Evolutionary conservation across 2,113 vertebrate genomes (phyloP).

Genomic region (Apus apus): DNA sequence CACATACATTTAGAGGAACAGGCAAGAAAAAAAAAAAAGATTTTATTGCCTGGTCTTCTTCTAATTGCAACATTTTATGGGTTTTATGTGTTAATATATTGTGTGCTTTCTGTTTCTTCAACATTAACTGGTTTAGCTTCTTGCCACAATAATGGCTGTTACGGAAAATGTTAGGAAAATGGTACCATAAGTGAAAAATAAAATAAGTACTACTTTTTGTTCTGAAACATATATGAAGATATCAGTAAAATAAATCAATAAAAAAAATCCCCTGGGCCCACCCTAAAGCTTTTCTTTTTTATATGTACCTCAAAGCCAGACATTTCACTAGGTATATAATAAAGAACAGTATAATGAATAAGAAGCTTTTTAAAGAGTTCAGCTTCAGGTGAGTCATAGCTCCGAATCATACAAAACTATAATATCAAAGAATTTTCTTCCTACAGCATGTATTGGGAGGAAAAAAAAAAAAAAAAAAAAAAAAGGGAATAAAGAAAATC

Average conservation of each 20-base stretch:
- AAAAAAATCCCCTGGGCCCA: background rate
- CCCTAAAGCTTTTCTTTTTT: background rate
- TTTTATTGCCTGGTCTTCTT: conserved; percentile 33
- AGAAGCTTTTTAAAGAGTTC: conserved; percentile 4
- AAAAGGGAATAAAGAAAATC: background rate
- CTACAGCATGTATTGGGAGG: background rate
- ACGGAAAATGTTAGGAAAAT: background rate
- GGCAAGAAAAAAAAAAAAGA: background rate
- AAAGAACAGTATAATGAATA: background rate
- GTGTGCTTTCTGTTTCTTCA: conserved; percentile 5
- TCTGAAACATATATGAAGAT: background rate
- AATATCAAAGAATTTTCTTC: conserved; percentile 27
- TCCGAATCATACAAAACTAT: conserved; percentile 29
- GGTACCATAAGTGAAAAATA: background rate
- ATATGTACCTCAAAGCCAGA: background rate
- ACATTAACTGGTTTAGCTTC: background rate
- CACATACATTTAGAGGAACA: conserved; percentile 16
- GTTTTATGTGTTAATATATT: conserved; percentile 1
- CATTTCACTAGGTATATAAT: background rate
- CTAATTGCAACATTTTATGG: conserved; percentile 8
- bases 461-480: conserved; percentile 8
- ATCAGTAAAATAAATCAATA: background rate
- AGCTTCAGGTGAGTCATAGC: conserved; percentile 12
- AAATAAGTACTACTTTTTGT: background rate
- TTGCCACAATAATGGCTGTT: background rate